Percentiles rank a stretch among this genome's conserved stretches.
These are phyloP conservation scores for Hypocryptadius cinnamomeus DNA, from an alignment of 2,113 vertebrate species.

Conservation along the genomic window DNA sequence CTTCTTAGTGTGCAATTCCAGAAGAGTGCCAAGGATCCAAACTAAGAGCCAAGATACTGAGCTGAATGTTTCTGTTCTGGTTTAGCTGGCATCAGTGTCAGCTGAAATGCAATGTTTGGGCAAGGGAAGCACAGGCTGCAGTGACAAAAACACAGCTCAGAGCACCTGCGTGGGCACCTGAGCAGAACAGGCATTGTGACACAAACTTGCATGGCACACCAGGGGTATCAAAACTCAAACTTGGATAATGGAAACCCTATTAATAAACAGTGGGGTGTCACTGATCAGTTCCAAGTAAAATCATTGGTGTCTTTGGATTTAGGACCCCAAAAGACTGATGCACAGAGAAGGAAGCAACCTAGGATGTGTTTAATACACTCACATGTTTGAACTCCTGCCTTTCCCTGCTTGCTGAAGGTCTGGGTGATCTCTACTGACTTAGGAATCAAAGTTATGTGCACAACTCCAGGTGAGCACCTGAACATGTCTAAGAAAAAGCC, in stretches of 20 bases:
- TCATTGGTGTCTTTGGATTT: background rate
- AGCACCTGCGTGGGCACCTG: background rate
- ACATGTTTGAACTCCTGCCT: accelerated
- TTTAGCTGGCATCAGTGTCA: background rate
- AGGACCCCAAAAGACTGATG: background rate
- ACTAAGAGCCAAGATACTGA: background rate
- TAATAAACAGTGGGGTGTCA: background rate
- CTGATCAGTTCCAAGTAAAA: background rate
- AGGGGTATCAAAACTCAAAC: background rate
- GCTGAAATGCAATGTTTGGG: background rate
- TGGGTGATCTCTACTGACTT: background rate
- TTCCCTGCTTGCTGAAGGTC: background rate
- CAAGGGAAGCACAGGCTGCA: background rate
- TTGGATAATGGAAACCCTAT: background rate
- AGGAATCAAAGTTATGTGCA: background rate
- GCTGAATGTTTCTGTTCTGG: background rate
- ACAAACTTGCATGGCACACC: background rate
- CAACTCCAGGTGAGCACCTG: background rate
- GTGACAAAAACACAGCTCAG: background rate
- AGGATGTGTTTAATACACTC: background rate
- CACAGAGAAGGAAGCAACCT: background rate
- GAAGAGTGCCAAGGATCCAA: background rate
- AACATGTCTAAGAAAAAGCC: background rate
- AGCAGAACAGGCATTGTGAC: background rate
- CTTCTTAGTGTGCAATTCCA: background rate